These are phyloP conservation scores for Argyrosomus regius DNA, from an alignment of 2,797 vertebrate species.

Conservation along the genomic window DNA sequence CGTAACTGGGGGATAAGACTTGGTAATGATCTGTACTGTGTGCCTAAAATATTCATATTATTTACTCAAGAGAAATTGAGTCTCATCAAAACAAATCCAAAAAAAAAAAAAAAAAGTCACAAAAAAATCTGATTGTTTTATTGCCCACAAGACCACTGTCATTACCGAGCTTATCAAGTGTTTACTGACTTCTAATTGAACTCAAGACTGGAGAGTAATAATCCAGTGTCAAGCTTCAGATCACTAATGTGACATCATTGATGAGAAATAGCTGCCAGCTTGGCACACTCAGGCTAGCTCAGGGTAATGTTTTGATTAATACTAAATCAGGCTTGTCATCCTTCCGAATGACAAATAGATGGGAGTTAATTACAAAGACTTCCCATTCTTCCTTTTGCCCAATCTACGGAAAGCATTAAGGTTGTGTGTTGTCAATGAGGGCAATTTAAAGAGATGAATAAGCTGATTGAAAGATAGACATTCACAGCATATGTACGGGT, in stretches of 20 bases:
- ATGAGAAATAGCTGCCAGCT: slow-evolving; percentile 70
- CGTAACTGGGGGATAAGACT: not conserved
- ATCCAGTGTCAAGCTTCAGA: slow-evolving; percentile 61
- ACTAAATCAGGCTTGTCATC: slow-evolving; percentile 70
- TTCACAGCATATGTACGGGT: not conserved
- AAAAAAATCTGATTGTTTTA: slow-evolving; percentile 11
- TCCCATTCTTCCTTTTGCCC: slow-evolving; percentile 34
- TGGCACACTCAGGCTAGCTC: slow-evolving; percentile 62
- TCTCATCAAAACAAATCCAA: not conserved
- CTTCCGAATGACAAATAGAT: slow-evolving; percentile 66
- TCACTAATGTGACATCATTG: slow-evolving; percentile 70
- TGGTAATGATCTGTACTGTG: slow-evolving; percentile 18
- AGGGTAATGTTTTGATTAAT: slow-evolving; percentile 79
- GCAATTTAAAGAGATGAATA: slow-evolving; percentile 44
- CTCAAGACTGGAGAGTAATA: slow-evolving; percentile 64
- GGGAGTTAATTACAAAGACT: slow-evolving; percentile 71
- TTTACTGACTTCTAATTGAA: slow-evolving; percentile 71
- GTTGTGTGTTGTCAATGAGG: slow-evolving; percentile 29
- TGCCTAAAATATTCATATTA: slow-evolving; percentile 7
- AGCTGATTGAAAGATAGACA: slow-evolving; percentile 18
- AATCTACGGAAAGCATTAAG: slow-evolving; percentile 22
- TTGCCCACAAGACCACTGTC: slow-evolving; percentile 38
- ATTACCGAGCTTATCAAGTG: slow-evolving; percentile 54
- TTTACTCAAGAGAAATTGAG: slow-evolving; percentile 34
- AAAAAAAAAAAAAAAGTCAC: not conserved